Percentiles rank a stretch among this genome's conserved stretches.
These are phyloP conservation scores for Columba livia DNA, from an alignment of 2,113 vertebrate genomes.

Conservation along the genomic window DNA sequence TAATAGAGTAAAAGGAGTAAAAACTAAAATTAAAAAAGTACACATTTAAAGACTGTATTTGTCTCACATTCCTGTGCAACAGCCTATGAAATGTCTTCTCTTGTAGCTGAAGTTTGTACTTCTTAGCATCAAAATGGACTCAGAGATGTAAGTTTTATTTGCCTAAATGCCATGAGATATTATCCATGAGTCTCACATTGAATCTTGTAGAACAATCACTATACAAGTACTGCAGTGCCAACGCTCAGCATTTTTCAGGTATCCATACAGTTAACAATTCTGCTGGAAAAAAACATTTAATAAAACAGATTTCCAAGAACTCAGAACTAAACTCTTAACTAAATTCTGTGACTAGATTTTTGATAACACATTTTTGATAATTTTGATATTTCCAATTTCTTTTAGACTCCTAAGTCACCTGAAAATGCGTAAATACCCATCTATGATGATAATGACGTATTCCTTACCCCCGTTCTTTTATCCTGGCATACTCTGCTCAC, in stretches of 20 bases:
- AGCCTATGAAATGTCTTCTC: background rate
- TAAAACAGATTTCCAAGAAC: background rate
- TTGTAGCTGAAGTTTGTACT: background rate
- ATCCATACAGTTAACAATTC: background rate
- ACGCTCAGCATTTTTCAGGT: background rate
- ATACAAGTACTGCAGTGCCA: background rate
- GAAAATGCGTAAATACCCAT: background rate
- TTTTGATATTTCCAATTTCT: background rate
- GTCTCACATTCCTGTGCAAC: background rate
- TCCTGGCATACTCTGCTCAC: background rate
- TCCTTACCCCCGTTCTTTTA: background rate
- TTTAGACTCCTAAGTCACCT: background rate
- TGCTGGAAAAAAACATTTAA: background rate
- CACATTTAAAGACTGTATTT: background rate
- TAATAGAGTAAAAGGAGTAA: background rate
- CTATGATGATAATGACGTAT: background rate
- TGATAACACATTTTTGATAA: background rate
- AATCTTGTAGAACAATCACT: background rate
- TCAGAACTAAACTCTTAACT: background rate
- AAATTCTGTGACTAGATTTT: background rate
- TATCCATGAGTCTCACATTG: background rate
- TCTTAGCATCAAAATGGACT: background rate
- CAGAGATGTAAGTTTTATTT: background rate
- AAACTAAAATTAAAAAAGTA: background rate
- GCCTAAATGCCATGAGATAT: background rate